Evolutionary conservation across 2,888 invertebrate species (phyloP), one percentile per base, ranked within the genome.

Genomic region (Epirrhoe alternata): DNA sequence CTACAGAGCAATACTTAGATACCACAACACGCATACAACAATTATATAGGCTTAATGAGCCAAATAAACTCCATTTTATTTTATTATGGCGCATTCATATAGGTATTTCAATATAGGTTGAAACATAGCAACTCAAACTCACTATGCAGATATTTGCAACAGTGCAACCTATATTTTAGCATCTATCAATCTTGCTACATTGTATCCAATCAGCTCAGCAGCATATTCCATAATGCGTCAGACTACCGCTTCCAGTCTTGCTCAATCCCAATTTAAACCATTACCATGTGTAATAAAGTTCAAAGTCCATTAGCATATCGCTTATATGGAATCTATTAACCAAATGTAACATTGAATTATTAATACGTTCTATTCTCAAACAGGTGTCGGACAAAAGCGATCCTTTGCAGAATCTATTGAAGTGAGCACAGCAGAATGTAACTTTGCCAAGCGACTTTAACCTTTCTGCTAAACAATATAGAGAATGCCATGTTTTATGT

Each of bases 271-370:
- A 14, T 52, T 14, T 35, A 8, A 54, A 35, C 38, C 30, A 31
- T 33, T 30, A 47, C 31, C 49, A 7, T 51, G 7, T 17, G 6
- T 24, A 30, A 30, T 24, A 52, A 42, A 38, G 30, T 38, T 30
- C 24, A 38, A 51, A 38, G 10, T 51, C 30, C 59, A 51, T 24
- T 33, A 51, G 16, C 30, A 35, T 17, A 51, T 50, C 45, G 42
- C 51, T 10, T 54, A 38, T 49, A 59, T 49, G 45, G 45, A 51
- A 55, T 45, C 14, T 55, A 42, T 59, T 56, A 71, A 61, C 70
- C 70, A 70, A 78, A 79, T 77, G 77, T 75, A 69, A 68, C 75
- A 72, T 76, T 84, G 81, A 83, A 85, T 84, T 81, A 84, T 82
- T 82, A 78, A 84, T 83, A 66, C 51, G 55, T 64, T 71, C 65